phyloP scores from a whole-genome alignment of 2,797 vertebrate species.

The Discoglossus pictus region DNA sequence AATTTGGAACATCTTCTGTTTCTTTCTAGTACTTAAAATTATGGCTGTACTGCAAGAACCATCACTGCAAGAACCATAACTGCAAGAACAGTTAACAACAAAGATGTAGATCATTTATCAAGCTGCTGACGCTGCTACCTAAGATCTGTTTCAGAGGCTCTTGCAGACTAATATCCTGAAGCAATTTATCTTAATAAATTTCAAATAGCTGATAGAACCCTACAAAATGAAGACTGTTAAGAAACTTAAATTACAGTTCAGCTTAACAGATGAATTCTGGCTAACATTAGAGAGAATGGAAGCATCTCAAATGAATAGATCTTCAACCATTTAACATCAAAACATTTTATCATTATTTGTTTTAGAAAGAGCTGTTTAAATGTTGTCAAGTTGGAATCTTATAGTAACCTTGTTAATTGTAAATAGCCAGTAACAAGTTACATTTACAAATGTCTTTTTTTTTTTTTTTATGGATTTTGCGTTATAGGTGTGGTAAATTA shows the following conservation, averaged over 20 bases:
- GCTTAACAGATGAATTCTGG: slow-evolving; percentile 20
- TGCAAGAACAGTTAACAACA: slow-evolving; percentile 24
- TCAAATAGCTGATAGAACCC: slow-evolving; percentile 39
- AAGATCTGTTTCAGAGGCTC: slow-evolving; percentile 34
- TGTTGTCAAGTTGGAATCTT: too few species aligned
- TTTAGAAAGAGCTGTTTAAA: too few species aligned
- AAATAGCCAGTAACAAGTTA: too few species aligned
- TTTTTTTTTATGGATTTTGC: too few species aligned
- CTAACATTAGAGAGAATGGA: not conserved
- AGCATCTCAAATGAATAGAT: slow-evolving; percentile 11
- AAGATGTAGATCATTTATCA: slow-evolving; percentile 40
- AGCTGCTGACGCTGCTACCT: slow-evolving; percentile 11
- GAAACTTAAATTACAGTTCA: slow-evolving; percentile 45
- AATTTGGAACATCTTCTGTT: not conserved
- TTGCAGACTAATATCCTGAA: slow-evolving; percentile 45
- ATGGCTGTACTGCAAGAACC: too few species aligned
- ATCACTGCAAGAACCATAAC: too few species aligned
- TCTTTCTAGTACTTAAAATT: too few species aligned
- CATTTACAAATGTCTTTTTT: too few species aligned
- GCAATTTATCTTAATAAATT: slow-evolving; percentile 52
- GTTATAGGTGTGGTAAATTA: too few species aligned
- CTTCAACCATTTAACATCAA: not conserved
- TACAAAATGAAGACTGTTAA: slow-evolving; percentile 34
- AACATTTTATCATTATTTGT: not conserved
- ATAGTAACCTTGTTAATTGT: too few species aligned